Evolutionary conservation across 2,797 vertebrate species (phyloP).

Genomic region (Anableps anableps): DNA sequence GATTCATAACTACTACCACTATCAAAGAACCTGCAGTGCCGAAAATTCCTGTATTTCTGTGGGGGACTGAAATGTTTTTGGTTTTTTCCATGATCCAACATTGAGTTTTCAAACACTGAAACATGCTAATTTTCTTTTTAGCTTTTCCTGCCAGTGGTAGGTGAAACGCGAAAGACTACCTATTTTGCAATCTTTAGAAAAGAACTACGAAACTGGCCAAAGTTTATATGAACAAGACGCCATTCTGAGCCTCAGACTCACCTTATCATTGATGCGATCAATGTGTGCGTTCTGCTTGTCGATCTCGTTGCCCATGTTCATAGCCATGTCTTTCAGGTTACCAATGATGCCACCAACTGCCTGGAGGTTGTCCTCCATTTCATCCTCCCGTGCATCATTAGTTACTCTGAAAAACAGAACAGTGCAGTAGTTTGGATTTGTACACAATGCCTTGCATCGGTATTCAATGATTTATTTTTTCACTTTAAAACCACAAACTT

Average conservation of each 20-base stretch:
- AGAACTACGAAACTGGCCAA: not conserved
- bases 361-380: constrained; percentile 96
- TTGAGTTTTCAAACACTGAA: too few relatives aligned
- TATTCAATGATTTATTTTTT: not conserved
- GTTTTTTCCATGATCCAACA: too few relatives aligned
- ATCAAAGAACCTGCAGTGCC: too few relatives aligned
- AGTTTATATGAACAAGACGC: not conserved
- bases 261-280: constrained; percentile 89
- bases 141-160: not conserved
- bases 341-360: constrained; percentile 91
- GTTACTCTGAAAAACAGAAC: constrained; percentile 83
- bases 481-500: too few relatives aligned
- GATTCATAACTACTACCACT: not conserved
- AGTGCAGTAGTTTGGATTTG: not conserved
- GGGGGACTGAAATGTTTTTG: too few relatives aligned
- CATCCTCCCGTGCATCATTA: constrained; percentile 94
- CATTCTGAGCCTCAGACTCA: constrained; percentile 33
- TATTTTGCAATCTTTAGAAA: not conserved
- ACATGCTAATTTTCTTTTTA: too few relatives aligned
- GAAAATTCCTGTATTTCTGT: not conserved
- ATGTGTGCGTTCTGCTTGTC: constrained; percentile 93
- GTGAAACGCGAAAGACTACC: not conserved
- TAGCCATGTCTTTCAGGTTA: constrained; percentile 92
- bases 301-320: constrained; percentile 95
- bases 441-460: too few relatives aligned